phyloP scores from a whole-genome alignment of 2,797 vertebrate genomes.

The Myotis myotis region DNA sequence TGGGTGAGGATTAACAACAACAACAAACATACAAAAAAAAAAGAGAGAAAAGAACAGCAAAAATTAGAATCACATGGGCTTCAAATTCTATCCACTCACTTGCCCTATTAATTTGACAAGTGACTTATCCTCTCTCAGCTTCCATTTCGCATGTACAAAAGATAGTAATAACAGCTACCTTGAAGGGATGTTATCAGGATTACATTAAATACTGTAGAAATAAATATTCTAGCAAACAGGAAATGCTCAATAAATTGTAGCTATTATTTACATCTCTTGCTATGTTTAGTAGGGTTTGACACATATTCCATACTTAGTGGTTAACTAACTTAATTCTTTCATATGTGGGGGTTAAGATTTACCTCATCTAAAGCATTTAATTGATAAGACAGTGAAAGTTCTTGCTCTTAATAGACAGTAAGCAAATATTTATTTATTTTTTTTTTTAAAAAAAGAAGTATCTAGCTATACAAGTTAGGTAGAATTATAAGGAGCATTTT shows the following conservation, averaged over 20 bases:
- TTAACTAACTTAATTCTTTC: slow-evolving; percentile 45
- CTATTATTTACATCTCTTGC: slow-evolving; percentile 20
- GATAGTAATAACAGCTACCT: neutral
- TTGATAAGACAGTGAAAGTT: neutral
- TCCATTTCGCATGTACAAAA: neutral
- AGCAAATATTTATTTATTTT: neutral
- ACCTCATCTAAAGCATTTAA: slow-evolving; percentile 26
- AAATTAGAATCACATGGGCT: neutral
- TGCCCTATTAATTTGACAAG: neutral
- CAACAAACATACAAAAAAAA: neutral
- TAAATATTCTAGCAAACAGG: neutral
- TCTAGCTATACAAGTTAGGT: slow-evolving; percentile 26
- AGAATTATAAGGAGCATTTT: neutral
- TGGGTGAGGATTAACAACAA: too few relatives aligned
- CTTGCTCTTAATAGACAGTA: neutral
- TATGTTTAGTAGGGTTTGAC: neutral
- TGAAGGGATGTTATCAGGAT: neutral
- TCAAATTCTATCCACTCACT: slow-evolving; percentile 20
- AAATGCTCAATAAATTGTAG: neutral
- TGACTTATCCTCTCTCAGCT: neutral
- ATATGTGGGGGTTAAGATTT: neutral
- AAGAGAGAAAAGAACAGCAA: neutral
- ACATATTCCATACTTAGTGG: neutral
- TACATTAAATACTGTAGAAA: neutral
- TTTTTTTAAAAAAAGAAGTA: slow-evolving; percentile 27